Conservation (phyloP, 1,140 invertebrate genomes). For the Macrocentrus cingulum region DNA sequence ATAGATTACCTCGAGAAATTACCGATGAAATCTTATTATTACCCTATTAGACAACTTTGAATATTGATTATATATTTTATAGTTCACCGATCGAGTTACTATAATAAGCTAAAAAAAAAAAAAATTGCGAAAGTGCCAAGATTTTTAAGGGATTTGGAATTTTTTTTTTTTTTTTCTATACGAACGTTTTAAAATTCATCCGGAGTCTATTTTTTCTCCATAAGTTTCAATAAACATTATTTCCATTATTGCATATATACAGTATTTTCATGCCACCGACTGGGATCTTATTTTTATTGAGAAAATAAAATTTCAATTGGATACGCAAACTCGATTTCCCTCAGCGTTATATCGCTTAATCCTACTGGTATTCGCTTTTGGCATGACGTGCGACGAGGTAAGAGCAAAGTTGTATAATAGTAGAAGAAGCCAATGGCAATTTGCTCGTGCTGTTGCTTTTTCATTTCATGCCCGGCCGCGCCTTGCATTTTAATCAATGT, state of each 20-base stretch:
- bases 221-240: too few relatives aligned
- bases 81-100: too few relatives aligned
- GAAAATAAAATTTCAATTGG: conserved; percentile 22
- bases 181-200: too few relatives aligned
- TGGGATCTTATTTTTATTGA: conserved; percentile 5
- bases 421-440: conserved; percentile 25
- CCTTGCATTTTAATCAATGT: conserved; percentile 30
- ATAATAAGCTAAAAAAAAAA: too few relatives aligned
- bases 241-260: not conserved
- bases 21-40: too few relatives aligned
- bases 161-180: too few relatives aligned
- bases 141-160: too few relatives aligned
- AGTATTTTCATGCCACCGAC: not conserved
- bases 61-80: too few relatives aligned
- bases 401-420: not conserved
- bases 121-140: too few relatives aligned
- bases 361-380: conserved; percentile 6
- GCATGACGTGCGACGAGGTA: not conserved
- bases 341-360: conserved; percentile 14
- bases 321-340: conserved; percentile 15
- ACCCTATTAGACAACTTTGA: too few relatives aligned
- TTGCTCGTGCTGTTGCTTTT: conserved; percentile 29
- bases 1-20: conserved; percentile 1
- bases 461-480: conserved; percentile 27
- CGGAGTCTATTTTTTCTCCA: too few relatives aligned